Evolutionary conservation across 2,888 invertebrate genomes (phyloP), one percentile per base, ranked within the genome.

Genomic region (Idaea aversata): DNA sequence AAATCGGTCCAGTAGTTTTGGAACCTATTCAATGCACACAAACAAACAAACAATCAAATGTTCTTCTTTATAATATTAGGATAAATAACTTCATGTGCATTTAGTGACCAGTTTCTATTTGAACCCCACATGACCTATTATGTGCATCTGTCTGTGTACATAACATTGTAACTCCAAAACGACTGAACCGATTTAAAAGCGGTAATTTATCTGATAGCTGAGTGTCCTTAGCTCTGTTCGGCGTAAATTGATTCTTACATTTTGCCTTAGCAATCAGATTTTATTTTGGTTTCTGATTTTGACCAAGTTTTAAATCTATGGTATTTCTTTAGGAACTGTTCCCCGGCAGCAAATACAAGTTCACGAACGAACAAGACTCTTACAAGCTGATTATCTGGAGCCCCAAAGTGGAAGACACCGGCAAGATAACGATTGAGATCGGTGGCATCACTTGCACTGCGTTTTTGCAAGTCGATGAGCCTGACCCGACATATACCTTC

Each of bases 371-470:
- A 85, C 97, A 96, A 79, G 98, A 98, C 82, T 95, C 96, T 0
- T 99, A 99, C 88, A 97, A 96, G 80, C 93, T 99, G 72, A 96
- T 97, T 73, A 98, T 99, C 79, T 94, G 94, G 85, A 95, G 95
- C 79, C 99, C 99, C 0, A 98, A 97, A 91, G 97, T 97, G 57
- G 99, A 99, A 78, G 99, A 99, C 87, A 97, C 97, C 75, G 99
- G 99, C 77, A 98, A 98, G 93, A 99, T 99, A 84, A 97, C 97
- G 0, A 96, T 99, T 79, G 98, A 99, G 93, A 98, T 99, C 77
- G 97, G 97, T 78, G 98, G 98, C 64, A 95, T 97, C 62, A 95
- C 96, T 64, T 97, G 97, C 76, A 96, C 97, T 25, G 99, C 97
- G 61, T 97, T 98, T 93, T 95, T 99, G 65, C 98, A 97, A 90